Percentiles rank a stretch among this genome's conserved stretches.
Evolutionary conservation across 2,888 invertebrate genomes (phyloP).

Genomic region (Trichopria drosophilae): DNA sequence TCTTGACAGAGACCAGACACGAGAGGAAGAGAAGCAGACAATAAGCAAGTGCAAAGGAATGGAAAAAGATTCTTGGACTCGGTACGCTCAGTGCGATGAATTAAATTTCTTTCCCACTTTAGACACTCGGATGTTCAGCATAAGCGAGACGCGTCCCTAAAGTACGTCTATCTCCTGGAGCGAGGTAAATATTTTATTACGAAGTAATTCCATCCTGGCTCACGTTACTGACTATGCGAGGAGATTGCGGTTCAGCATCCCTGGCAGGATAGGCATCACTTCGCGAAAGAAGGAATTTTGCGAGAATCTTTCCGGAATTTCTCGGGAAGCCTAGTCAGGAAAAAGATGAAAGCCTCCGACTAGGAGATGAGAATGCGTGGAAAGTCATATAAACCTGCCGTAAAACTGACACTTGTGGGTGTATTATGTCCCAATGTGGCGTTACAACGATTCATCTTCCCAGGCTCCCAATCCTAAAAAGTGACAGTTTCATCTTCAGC

Average conservation of each 20-base stretch:
- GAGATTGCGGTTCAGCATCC: conserved; percentile 12
- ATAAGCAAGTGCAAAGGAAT: neutral
- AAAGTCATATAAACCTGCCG: too few relatives aligned
- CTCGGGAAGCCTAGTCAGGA: neutral
- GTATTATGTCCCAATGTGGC: too few relatives aligned
- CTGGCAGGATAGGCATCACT: conserved; percentile 15
- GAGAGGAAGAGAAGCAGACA: neutral
- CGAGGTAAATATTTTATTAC: conserved; percentile 14
- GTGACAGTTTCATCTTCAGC: too few relatives aligned
- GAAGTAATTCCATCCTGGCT: conserved; percentile 3
- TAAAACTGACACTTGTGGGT: too few relatives aligned
- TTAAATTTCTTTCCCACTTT: conserved; percentile 16
- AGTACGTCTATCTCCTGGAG: conserved; percentile 12
- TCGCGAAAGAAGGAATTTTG: conserved; percentile 13
- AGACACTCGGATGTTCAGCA: neutral
- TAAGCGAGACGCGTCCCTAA: conserved; percentile 3
- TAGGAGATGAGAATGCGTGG: too few relatives aligned
- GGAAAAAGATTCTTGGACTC: conserved; percentile 39
- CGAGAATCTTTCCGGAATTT: conserved; percentile 16
- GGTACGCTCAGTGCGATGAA: conserved; percentile 18
- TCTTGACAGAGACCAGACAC: neutral
- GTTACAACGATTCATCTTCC: too few relatives aligned
- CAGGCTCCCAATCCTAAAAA: too few relatives aligned
- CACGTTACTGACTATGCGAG: conserved; percentile 7
- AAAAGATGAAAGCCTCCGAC: too few relatives aligned